phyloP scores from a whole-genome alignment of 2,113 vertebrate genomes.

The Lathamus discolor region DNA sequence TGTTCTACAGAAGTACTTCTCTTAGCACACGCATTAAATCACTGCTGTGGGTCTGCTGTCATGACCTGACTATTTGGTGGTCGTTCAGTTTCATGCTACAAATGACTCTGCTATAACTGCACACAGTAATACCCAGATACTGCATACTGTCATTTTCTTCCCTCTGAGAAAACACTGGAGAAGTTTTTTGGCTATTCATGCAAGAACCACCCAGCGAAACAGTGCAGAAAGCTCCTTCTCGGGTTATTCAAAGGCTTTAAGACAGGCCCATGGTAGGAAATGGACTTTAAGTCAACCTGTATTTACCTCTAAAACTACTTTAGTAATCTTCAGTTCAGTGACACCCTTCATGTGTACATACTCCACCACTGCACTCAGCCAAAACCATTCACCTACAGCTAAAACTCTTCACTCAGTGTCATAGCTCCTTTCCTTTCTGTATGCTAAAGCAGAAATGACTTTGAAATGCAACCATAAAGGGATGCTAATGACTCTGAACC shows the following conservation, averaged over 20 bases:
- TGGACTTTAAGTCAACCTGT: not conserved
- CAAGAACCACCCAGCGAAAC: not conserved
- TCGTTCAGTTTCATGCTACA: not conserved
- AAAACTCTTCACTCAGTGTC: constrained; percentile 31
- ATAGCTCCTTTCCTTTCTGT: constrained; percentile 10
- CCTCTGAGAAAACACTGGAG: not conserved
- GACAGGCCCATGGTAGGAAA: not conserved
- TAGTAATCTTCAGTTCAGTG: not conserved
- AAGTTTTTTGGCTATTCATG: not conserved
- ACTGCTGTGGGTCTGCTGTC: not conserved
- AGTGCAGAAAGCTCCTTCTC: not conserved
- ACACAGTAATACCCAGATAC: no score
- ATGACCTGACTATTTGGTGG: not conserved
- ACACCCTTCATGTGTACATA: not conserved
- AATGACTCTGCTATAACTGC: not conserved
- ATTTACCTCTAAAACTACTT: not conserved
- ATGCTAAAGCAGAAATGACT: constrained; percentile 68
- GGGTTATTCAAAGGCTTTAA: not conserved
- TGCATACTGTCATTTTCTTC: not conserved
- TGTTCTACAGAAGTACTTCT: not conserved
- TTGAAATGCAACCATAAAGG: constrained; percentile 71
- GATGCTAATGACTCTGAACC: constrained; percentile 76
- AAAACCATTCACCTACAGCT: constrained; percentile 52
- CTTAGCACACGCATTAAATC: not conserved
- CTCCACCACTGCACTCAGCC: not conserved